Conservation (phyloP, 2,113 vertebrate genomes). For the Onychorhynchus coronatus region DNA sequence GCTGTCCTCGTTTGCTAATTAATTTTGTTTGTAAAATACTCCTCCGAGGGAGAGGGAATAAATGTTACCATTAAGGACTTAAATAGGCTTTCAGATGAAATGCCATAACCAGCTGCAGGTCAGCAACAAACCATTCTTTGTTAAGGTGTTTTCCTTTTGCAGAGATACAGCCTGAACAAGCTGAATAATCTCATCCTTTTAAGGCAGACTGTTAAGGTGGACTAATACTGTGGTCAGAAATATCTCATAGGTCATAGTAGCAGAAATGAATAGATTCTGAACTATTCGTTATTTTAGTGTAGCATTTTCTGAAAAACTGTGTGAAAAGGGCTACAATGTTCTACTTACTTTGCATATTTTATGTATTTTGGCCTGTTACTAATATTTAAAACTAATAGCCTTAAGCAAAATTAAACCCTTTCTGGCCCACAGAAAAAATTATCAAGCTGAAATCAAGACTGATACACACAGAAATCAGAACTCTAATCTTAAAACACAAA, state of each 20-base stretch:
- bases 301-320: background rate
- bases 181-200: constrained; percentile 62
- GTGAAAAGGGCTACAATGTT: background rate
- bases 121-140: constrained; percentile 61
- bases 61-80: constrained; percentile 52
- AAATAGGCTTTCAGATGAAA: constrained; percentile 58
- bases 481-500: background rate
- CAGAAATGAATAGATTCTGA: background rate
- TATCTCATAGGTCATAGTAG: background rate
- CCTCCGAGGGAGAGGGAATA: constrained; percentile 36
- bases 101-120: constrained; percentile 59
- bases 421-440: background rate
- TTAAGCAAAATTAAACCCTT: background rate
- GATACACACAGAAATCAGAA: background rate
- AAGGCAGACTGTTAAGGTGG: constrained; percentile 64
- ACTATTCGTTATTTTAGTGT: background rate
- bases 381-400: background rate
- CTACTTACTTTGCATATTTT: background rate
- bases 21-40: constrained; percentile 55
- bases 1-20: constrained; percentile 3
- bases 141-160: constrained; percentile 59
- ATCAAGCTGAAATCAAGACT: background rate
- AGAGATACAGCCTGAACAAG: constrained; percentile 52
- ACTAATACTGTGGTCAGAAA: background rate
- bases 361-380: background rate